phyloP scores from a whole-genome alignment of 2,888 invertebrate species.

The Lithophane socia region DNA sequence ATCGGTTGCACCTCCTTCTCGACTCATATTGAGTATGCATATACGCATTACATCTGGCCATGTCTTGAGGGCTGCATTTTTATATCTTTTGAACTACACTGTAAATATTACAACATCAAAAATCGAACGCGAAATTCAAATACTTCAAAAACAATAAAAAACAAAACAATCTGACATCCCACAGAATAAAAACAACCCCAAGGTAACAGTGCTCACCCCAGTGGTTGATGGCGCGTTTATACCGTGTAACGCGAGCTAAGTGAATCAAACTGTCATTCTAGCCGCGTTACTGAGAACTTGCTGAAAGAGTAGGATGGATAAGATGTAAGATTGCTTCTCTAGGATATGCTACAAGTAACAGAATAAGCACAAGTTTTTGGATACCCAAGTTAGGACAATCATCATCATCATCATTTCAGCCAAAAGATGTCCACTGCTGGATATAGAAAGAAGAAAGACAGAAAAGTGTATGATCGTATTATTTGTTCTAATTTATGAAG shows the following conservation, averaged over 20 bases:
- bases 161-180: conserved; percentile 39
- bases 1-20: background rate
- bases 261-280: conserved; percentile 91
- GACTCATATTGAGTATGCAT: background rate
- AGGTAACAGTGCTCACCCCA: conserved; percentile 68
- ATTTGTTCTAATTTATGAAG: no score
- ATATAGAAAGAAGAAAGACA: no score
- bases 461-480: no score
- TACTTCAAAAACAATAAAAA: conserved; percentile 16
- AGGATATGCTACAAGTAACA: background rate
- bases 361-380: background rate
- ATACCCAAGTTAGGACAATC: background rate
- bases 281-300: conserved; percentile 78
- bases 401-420: no score
- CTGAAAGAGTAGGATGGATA: conserved; percentile 70
- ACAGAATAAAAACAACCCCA: conserved; percentile 55
- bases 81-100: background rate
- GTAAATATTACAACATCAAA: conserved; percentile 13
- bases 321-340: background rate
- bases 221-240: conserved; percentile 84
- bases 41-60: background rate
- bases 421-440: no score
- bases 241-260: conserved; percentile 88
- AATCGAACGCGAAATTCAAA: conserved; percentile 4
- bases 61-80: background rate